These are phyloP conservation scores for Schizopygopsis pylzovi DNA, from an alignment of 2,797 vertebrate species.

Conservation along the genomic window DNA sequence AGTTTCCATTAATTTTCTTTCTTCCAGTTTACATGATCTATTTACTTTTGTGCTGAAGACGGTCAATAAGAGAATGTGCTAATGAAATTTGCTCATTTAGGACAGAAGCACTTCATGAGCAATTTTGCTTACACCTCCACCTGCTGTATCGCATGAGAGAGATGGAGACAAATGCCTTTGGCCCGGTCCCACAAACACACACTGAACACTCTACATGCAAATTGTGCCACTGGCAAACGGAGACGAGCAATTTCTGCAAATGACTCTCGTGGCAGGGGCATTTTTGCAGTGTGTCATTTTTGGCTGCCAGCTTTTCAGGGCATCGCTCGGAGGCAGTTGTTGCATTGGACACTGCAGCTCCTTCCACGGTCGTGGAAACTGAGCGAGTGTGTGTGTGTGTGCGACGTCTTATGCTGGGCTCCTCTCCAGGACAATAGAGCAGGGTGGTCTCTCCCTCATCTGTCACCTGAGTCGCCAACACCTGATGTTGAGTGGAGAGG, in stretches of 20 bases:
- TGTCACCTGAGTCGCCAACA: slow-evolving; percentile 51
- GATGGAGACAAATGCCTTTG: slow-evolving; percentile 49
- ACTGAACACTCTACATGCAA: slow-evolving; percentile 22
- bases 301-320: slow-evolving; percentile 12
- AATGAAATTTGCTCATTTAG: slow-evolving; percentile 31
- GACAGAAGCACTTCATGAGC: slow-evolving; percentile 33
- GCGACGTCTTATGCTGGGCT: background rate
- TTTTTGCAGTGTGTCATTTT: slow-evolving; percentile 35
- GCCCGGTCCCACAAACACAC: slow-evolving; percentile 22
- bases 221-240: slow-evolving; percentile 14
- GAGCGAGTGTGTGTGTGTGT: background rate
- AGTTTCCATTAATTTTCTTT: slow-evolving; percentile 4
- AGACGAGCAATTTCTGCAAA: slow-evolving; percentile 40
- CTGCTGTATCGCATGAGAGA: slow-evolving; percentile 26
- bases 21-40: background rate
- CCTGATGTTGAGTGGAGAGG: slow-evolving; percentile 43
- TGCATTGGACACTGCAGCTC: slow-evolving; percentile 20
- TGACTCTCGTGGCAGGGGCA: slow-evolving; percentile 25
- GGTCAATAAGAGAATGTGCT: background rate
- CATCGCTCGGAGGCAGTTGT: slow-evolving; percentile 30
- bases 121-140: slow-evolving; percentile 41
- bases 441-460: slow-evolving; percentile 46
- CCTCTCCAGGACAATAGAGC: slow-evolving; percentile 36
- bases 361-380: background rate
- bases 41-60: background rate